Base-by-base conservation (phyloP, 2,888 invertebrate genomes). In the Plebejus argus region DNA sequence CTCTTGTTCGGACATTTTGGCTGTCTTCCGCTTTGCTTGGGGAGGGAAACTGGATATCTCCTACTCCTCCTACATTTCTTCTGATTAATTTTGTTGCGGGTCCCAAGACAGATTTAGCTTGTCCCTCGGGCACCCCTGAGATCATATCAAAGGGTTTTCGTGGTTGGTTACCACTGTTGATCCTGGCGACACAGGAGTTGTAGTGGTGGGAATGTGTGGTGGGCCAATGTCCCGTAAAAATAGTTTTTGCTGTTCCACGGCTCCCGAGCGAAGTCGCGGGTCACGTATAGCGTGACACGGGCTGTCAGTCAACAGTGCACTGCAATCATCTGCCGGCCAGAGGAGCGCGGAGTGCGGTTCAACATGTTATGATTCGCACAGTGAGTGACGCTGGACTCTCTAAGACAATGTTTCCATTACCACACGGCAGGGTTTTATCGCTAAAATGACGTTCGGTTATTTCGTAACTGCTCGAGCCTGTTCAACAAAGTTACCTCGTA, bases 281-380 rank as follows among this genome's bases (percentile, higher is more conserved):
- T 66, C 66, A 66, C 2, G 23, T 28, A 5, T 6, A 12, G 28
- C 28, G 28, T 18, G 66, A 28, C 28, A 66, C 66, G 66, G 66
- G 66, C 66, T 66, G 66, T 66, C 66, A 66, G 66, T 28, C 66
- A 66, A 3, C 61, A 61, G 18, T 18, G 15, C 15, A 49, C 66
- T 18, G 33, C 56, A 78, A 78, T 76, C 78, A 76, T 79, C 79
- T 78, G 61, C 78, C 45, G 71, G 39, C 49, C 76, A 78, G 74
- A 66, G 78, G 49, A 61, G 35, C 39, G 76, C 75, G 53, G 39
- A 53, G 23, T 33, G 79, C 39, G 53, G 53, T 18, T 35, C 75
- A 35, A 76, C 78, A 79, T 81, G 78, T 79, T 77, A 80, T 80
- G 78, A 80, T 80, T 79, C 79, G 79, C 80, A 79, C 79, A 76